Percentiles rank a stretch among this genome's conserved stretches.
Evolutionary conservation across 2,797 vertebrate genomes (phyloP).

Genomic region (Bovichtus variegatus): DNA sequence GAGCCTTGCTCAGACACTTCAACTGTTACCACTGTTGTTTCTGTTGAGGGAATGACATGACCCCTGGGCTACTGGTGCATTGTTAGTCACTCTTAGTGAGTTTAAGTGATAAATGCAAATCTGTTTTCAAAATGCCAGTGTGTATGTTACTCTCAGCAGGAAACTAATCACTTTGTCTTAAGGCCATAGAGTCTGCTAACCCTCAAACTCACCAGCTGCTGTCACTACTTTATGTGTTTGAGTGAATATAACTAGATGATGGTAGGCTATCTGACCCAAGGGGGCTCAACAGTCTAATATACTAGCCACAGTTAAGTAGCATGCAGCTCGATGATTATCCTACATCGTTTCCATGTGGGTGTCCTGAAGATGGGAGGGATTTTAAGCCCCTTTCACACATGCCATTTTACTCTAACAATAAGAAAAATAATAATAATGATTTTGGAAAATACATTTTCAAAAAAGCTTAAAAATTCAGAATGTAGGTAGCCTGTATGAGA

Average conservation of each 20-base stretch:
- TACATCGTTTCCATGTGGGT: background rate
- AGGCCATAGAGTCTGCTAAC: background rate
- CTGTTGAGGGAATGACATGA: background rate
- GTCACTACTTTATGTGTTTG: background rate
- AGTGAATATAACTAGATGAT: background rate
- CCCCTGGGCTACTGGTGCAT: no score
- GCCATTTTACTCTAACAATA: background rate
- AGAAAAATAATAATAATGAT: background rate
- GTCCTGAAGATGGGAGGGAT: background rate
- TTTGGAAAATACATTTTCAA: no score
- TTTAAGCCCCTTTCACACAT: background rate
- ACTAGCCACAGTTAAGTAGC: no score
- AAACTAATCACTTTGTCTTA: background rate
- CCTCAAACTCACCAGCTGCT: background rate
- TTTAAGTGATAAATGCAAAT: background rate
- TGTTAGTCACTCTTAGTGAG: background rate
- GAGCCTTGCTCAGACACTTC: background rate
- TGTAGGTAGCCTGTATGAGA: background rate
- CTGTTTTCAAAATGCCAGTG: background rate
- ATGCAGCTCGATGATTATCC: background rate
- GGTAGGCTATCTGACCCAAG: background rate
- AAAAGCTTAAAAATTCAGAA: background rate
- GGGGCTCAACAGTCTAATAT: no score
- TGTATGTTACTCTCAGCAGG: background rate
- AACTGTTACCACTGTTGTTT: background rate